Percentiles rank a stretch among this genome's conserved stretches.
Conservation (phyloP, 2,888 invertebrate species). For the Homarus gammarus region DNA sequence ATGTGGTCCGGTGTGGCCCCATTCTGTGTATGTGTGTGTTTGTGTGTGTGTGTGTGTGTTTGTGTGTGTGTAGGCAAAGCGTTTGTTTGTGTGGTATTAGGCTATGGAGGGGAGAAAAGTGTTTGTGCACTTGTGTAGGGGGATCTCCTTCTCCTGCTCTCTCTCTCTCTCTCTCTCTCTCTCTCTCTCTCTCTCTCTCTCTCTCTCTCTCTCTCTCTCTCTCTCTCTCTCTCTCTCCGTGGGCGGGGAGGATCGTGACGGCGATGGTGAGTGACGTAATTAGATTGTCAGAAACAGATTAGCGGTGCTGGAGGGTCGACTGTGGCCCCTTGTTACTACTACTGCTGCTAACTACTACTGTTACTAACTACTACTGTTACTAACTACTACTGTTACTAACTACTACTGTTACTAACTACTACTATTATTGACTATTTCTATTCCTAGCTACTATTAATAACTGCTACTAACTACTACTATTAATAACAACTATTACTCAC, state of each 20-base stretch:
- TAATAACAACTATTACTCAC: too few relatives aligned
- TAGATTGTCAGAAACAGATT: conserved; percentile 52
- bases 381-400: too few relatives aligned
- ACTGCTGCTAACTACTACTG: too few relatives aligned
- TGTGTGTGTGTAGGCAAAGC: too few relatives aligned
- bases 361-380: too few relatives aligned
- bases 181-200: not conserved
- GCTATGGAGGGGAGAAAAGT: not conserved
- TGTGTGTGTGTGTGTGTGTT: not conserved
- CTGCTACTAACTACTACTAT: too few relatives aligned
- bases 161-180: not conserved
- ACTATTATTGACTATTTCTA: too few relatives aligned
- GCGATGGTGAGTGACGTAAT: conserved; percentile 45
- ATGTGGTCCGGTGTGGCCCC: not conserved
- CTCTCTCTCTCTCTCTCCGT: not conserved
- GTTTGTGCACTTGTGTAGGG: not conserved
- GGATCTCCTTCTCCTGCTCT: not conserved
- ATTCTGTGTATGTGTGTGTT: not conserved
- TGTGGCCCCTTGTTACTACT: too few relatives aligned
- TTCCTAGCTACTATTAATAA: too few relatives aligned
- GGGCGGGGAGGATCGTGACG: not conserved
- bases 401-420: too few relatives aligned
- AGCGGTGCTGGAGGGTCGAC: conserved; percentile 12
- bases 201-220: not conserved
- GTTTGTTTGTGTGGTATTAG: too few relatives aligned